These are phyloP conservation scores for Phrynosoma blainvillii DNA, from an alignment of 2,113 vertebrate species.

Conservation along the genomic window DNA sequence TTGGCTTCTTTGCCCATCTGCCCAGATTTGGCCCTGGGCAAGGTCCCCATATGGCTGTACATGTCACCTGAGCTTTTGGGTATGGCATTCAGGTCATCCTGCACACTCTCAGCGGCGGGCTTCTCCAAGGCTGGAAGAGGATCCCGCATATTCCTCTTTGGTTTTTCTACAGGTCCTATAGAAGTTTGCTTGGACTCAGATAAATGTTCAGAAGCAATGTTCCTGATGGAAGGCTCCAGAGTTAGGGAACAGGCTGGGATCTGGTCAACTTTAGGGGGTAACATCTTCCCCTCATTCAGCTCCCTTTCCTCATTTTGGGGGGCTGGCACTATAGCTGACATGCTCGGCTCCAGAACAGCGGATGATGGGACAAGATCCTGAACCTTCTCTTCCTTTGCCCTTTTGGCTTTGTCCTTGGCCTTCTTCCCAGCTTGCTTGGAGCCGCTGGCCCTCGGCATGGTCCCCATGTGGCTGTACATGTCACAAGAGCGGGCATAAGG, in stretches of 20 bases:
- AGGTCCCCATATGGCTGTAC: conserved; percentile 93
- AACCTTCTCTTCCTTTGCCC: background rate
- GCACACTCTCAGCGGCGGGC: conserved; percentile 52
- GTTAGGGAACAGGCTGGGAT: rapidly evolving
- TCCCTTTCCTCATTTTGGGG: background rate
- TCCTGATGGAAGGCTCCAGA: rapidly evolving
- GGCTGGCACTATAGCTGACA: rapidly evolving
- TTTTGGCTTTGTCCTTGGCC: background rate
- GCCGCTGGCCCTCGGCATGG: conserved; percentile 83
- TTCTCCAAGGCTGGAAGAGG: background rate
- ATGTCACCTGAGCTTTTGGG: conserved; percentile 83
- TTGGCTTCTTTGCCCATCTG: rapidly evolving
- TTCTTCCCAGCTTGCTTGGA: conserved; percentile 48
- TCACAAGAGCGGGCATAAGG: conserved; percentile 88
- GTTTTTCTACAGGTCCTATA: rapidly evolving
- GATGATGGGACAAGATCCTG: rapidly evolving
- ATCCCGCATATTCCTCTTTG: rapidly evolving
- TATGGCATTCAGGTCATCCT: conserved; percentile 83
- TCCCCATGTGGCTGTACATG: conserved; percentile 92
- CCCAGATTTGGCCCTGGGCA: conserved; percentile 79
- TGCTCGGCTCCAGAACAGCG: rapidly evolving
- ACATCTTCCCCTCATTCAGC: conserved; percentile 7
- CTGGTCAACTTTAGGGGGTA: rapidly evolving
- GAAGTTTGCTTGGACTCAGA: rapidly evolving
- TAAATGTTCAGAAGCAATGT: background rate